These are phyloP conservation scores for Drosophila truncata DNA, from an alignment of 1,140 invertebrate genomes.

Conservation along the genomic window DNA sequence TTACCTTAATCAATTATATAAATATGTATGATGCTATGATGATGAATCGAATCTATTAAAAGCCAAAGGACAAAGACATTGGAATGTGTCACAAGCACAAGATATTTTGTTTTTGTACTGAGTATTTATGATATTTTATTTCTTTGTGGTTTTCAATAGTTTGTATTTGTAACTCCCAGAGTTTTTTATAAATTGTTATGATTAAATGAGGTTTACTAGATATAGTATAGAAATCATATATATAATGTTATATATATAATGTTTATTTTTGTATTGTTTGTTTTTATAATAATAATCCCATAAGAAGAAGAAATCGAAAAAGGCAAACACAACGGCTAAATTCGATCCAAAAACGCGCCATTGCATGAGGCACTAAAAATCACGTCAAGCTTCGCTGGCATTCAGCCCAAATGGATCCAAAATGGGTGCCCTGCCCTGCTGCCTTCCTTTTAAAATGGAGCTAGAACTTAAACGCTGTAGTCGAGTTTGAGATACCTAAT, in stretches of 20 bases:
- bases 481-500: background rate
- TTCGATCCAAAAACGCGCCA: slow-evolving; percentile 1
- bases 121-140: background rate
- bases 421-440: slow-evolving; percentile 15
- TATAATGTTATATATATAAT: too few species aligned
- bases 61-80: background rate
- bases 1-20: slow-evolving; percentile 16
- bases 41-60: slow-evolving; percentile 1
- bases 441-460: background rate
- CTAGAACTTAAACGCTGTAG: background rate
- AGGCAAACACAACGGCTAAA: slow-evolving; percentile 10
- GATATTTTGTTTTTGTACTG: background rate
- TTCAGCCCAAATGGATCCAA: slow-evolving; percentile 18
- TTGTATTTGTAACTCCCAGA: background rate
- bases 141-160: background rate
- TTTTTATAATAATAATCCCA: slow-evolving; percentile 11
- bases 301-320: slow-evolving; percentile 6
- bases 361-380: slow-evolving; percentile 15
- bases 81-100: background rate
- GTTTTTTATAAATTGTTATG: background rate
- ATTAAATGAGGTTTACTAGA: background rate
- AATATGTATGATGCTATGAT: slow-evolving; percentile 9
- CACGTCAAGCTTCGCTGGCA: slow-evolving; percentile 39
- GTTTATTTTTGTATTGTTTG: background rate
- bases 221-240: background rate